Percentiles rank a stretch among this genome's conserved stretches.
These are phyloP conservation scores for Butorides virescens DNA, from an alignment of 2,113 vertebrate genomes.

Conservation along the genomic window DNA sequence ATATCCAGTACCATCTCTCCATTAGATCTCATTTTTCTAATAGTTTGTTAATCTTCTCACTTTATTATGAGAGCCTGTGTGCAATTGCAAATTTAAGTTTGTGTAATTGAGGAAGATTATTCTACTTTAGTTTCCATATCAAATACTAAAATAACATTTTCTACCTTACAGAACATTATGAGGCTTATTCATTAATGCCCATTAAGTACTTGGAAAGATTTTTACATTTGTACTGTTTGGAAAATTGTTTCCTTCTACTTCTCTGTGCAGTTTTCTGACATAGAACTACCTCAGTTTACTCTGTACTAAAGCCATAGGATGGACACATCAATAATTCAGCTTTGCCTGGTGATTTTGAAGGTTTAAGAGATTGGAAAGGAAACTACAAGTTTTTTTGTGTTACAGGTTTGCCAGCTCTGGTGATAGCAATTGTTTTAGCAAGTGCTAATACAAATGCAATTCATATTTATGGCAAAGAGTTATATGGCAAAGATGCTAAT, in stretches of 20 bases:
- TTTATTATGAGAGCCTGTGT: neutral
- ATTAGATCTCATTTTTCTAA: neutral
- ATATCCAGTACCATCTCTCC: neutral
- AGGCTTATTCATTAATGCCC: neutral
- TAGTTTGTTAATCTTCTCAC: neutral
- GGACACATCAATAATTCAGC: neutral
- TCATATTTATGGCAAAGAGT: conserved; percentile 76
- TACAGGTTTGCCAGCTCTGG: conserved; percentile 88
- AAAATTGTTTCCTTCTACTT: neutral
- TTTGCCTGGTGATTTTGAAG: neutral
- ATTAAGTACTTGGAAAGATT: neutral
- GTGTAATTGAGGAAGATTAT: neutral
- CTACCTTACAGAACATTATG: neutral
- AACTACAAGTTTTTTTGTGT: conserved; percentile 3
- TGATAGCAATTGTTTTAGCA: conserved; percentile 82
- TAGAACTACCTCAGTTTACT: neutral
- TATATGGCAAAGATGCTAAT: conserved; percentile 66
- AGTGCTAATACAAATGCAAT: conserved; percentile 73
- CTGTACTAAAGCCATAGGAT: neutral
- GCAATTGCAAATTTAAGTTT: neutral
- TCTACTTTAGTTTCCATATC: neutral
- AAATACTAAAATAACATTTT: neutral
- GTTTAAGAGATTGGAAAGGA: neutral
- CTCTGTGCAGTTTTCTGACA: neutral
- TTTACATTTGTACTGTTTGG: neutral